Percentiles rank a stretch among this genome's conserved stretches.
Evolutionary conservation across 2,797 vertebrate species (phyloP).

Genomic region (Uromys caudimaculatus): DNA sequence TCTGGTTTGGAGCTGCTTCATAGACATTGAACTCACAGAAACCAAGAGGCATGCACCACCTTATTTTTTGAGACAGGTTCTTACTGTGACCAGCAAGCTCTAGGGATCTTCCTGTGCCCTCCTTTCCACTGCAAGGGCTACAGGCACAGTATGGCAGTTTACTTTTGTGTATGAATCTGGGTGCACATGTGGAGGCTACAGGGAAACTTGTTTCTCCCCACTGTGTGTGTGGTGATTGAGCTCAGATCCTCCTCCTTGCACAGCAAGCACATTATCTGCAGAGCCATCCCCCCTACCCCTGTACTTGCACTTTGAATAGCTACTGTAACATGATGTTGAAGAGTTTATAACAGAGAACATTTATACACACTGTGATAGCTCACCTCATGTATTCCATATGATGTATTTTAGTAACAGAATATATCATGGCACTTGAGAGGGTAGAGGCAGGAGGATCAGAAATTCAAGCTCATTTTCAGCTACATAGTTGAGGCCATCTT

Average conservation of each 20-base stretch:
- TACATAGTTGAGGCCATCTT: not conserved
- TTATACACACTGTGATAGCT: not conserved
- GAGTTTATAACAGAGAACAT: slow-evolving; percentile 26
- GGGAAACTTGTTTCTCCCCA: not conserved
- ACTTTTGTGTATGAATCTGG: not conserved
- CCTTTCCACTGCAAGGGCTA: not conserved
- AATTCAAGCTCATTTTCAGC: not conserved
- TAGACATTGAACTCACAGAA: not conserved
- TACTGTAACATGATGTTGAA: not conserved
- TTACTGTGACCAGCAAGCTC: not conserved
- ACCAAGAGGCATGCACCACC: not conserved
- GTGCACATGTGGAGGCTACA: not conserved
- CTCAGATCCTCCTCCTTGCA: not conserved
- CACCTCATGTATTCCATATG: not conserved
- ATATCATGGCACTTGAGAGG: not conserved
- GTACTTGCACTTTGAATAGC: slow-evolving; percentile 28
- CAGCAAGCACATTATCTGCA: not conserved
- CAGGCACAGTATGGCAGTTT: not conserved
- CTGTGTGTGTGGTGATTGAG: not conserved
- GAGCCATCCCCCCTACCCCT: not conserved
- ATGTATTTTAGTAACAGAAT: slow-evolving; percentile 50
- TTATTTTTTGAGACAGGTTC: not conserved
- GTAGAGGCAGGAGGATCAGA: not conserved
- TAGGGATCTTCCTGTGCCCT: not conserved
- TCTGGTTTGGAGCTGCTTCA: not conserved